phyloP scores from a whole-genome alignment of 2,888 invertebrate species.

The Proisotoma minuta region DNA sequence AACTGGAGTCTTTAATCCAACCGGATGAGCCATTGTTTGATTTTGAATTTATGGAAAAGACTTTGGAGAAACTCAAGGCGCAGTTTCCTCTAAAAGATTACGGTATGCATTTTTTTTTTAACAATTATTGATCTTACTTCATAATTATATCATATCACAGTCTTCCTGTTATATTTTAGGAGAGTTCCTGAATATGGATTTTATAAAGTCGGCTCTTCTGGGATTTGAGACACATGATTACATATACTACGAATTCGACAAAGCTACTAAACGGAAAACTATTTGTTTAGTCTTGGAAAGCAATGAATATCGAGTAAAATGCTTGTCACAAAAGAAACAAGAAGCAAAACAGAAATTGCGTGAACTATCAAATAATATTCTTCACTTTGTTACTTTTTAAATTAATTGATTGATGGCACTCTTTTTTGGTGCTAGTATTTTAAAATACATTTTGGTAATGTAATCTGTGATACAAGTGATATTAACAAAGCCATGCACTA shows the following conservation, averaged over 20 bases:
- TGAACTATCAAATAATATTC: slow-evolving; percentile 1
- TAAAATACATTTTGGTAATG: neutral
- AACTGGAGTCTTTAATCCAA: neutral
- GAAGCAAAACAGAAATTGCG: neutral
- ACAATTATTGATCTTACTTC: neutral
- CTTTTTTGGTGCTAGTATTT: neutral
- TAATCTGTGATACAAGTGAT: neutral
- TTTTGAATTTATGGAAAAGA: neutral
- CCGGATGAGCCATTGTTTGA: slow-evolving; percentile 5
- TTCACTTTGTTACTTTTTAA: slow-evolving; percentile 17
- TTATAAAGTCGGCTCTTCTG: slow-evolving; percentile 16
- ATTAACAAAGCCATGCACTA: neutral
- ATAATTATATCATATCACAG: neutral
- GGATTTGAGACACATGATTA: slow-evolving; percentile 20
- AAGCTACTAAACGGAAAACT: neutral
- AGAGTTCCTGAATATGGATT: slow-evolving; percentile 18
- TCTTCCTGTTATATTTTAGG: slow-evolving; percentile 18
- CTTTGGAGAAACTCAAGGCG: neutral
- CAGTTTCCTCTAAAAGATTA: slow-evolving; percentile 9
- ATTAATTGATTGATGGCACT: neutral
- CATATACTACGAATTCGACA: neutral
- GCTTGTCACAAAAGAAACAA: slow-evolving; percentile 1
- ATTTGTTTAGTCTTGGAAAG: neutral
- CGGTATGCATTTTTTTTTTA: slow-evolving; percentile 16
- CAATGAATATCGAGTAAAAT: no score